Base-by-base conservation (phyloP, 2,888 invertebrate genomes). In the Agrypnus murinus region DNA sequence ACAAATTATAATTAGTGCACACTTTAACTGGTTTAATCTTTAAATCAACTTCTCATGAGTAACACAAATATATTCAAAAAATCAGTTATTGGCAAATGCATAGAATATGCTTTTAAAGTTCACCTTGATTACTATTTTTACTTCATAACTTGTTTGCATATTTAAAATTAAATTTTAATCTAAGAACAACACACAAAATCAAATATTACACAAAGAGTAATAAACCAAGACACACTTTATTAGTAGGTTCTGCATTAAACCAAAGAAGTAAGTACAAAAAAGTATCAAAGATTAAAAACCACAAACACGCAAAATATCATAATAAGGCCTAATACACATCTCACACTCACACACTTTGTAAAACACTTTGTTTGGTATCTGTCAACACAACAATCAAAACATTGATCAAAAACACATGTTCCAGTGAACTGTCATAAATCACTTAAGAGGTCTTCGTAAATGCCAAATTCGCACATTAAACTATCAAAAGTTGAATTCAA, bases 401-500 rank as follows among this genome's bases (percentile, higher is more conserved):
- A 55, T 31, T 15, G 15, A 6, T 25, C 32, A 43, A 43, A 57
- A 65, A 65, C 64, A 65, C 36, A 65, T 65, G 64, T 55, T 45
- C 40, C 17, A 55, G 45, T 43, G 45, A 60, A 60, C 53, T 31
- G 43, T 12, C 31, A 65, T 65, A 65, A 55, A 65, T 65, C 64
- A 65, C 40, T 19, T 25, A 34, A 40, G 25, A 63, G 46, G 48
- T 48, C 36, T 63, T 50, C n/a, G 63, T 48, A 50, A 55, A 12
- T 34, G 55, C 64, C 64, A 65, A 65, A 65, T 57, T 65, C 65
- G 34, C 65, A 32, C 64, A 45, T 31, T 50, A 50, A 57, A 55
- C 55, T 34, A 17, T 8, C 38, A 45, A 45, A n/a, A 45, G 8
- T 45, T 59, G 19, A 58, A 45, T 59, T 43, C 65, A 45, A 31